Base-by-base conservation (phyloP, 2,888 invertebrate genomes). In the Melieria picta region DNA sequence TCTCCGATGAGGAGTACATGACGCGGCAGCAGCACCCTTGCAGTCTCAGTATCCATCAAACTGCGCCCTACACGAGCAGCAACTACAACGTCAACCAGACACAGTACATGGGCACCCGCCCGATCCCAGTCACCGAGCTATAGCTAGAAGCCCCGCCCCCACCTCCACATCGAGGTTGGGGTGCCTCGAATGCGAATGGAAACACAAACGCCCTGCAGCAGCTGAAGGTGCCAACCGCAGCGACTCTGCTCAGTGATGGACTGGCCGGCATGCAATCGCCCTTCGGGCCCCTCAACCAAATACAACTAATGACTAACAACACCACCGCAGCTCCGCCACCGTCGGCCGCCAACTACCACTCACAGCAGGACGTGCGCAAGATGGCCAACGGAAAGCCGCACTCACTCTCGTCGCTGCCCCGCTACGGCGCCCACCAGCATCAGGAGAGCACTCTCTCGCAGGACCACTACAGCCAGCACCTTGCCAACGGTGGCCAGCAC, bases 111-210 rank as follows among this genome's bases (percentile, higher is more conserved):
- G 82, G 83, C 74, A 79, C 81, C 76, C 89, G 91, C 83, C 93
- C 94, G 30, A 93, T 95, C 83, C 95, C 95, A 79, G 94, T 95
- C 82, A 95, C 95, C 89, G 95, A 95, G 87, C 94, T 95, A 93
- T 95, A 95, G 94, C 95, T 95, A 94, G 94, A 95, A 84, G 93
- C 80, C 77, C 86, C 94, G 89, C 94, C 94, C 93, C 94, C 94
- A 91, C 94, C 94, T 89, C 92, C 91, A 78, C 77, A 82, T 89
- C 91, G 92, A 81, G 84, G 86, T 83, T 82, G 87, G 85, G 86
- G 84, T 79, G 80, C 81, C 79, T 81, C 83, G 78, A 79, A 79
- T 74, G 73, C 71, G 67, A 71, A 66, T 72, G 67, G 56, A 69
- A 68, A 57, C 74, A 75, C 70, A 16, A 78, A 79, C 62, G 71